These are phyloP conservation scores for Halichoeres trimaculatus DNA, from an alignment of 2,113 vertebrate genomes.

Conservation along the genomic window DNA sequence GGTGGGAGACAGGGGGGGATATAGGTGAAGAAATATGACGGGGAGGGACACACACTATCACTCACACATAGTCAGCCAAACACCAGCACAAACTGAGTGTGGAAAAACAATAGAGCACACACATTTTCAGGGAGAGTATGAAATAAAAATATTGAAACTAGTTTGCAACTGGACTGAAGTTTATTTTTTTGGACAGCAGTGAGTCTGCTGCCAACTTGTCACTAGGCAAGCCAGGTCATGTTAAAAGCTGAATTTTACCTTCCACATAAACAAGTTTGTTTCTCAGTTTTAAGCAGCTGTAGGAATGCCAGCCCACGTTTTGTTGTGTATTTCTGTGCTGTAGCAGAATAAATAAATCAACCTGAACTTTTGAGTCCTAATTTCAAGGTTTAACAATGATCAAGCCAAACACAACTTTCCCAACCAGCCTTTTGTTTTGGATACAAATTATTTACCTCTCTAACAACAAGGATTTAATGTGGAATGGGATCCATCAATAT, in stretches of 20 bases:
- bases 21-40: conserved; percentile 42
- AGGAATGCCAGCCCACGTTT: neutral
- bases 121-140: no score
- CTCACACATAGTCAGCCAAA: no score
- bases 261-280: no score
- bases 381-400: neutral
- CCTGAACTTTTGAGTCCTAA: neutral
- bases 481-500: conserved; percentile 5
- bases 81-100: no score
- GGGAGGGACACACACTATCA: neutral
- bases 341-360: neutral
- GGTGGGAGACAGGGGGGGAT: conserved; percentile 17
- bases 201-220: no score
- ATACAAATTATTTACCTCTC: neutral
- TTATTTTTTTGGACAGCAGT: no score
- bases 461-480: conserved; percentile 1
- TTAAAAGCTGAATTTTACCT: no score
- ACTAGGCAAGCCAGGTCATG: no score
- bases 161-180: neutral
- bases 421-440: neutral
- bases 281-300: neutral
- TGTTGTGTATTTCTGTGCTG: neutral
- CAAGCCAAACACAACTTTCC: neutral
- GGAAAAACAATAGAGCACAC: no score
- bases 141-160: no score